Base-by-base conservation (phyloP, 2,888 invertebrate genomes). In the Meteorus colon region DNA sequence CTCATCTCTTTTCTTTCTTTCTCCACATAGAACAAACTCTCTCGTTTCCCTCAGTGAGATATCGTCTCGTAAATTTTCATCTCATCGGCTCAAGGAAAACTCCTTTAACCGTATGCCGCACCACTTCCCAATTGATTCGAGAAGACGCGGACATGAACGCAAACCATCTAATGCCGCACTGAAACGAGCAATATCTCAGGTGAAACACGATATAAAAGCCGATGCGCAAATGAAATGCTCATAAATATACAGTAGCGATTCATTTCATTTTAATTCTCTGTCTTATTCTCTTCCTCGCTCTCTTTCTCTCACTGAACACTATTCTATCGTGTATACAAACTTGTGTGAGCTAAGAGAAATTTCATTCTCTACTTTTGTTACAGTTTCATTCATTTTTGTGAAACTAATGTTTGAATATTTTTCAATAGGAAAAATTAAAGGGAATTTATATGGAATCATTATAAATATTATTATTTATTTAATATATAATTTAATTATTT, bases 21-120 rank as follows among this genome's bases (percentile, higher is more conserved):
- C 14, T 48, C 31, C 10, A 14, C 10, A 31, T 55, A 24, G 6
- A 8, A 55, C 55, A 55, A 55, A 55, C 63, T 60, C 55, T 55
- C 65, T 73, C 51, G 37, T 66, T 59, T 45, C 37, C 71, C 27
- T 34, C 19, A 34, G 41, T 59, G 41, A 73, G 59, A 59, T 66
- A 67, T 65, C 48, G 48, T 63, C 62, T 74, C 74, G 51, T 74
- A 74, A 74, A 74, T 19, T 74, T 69, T 74, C 69, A 74, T 74
- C 69, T 74, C 69, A 62, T 74, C 74, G 29, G 14, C 48, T 60
- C n/a, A 31, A 27, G 62, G 34, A 48, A 66, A 59, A 68, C 41
- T 27, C 41, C 31, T 29, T 29, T 60, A 29, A 67, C 67, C 37
- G 65, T 37, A 37, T 55, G 55, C 55, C 55, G 55, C 55, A 55